These are phyloP conservation scores for Simalia tracyae DNA, from an alignment of 2,797 vertebrate species.

Conservation along the genomic window DNA sequence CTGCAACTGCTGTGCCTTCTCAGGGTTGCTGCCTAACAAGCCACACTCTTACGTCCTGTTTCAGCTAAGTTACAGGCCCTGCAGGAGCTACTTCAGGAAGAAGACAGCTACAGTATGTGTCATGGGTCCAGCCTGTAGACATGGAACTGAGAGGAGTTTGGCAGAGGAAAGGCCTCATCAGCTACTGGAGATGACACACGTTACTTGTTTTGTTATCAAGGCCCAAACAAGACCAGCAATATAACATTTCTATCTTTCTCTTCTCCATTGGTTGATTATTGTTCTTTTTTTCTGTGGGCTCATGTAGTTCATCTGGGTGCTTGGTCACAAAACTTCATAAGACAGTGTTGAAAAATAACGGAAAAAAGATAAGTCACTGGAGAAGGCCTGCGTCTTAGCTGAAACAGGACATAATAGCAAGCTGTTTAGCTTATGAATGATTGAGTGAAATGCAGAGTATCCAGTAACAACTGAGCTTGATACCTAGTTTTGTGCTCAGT, in stretches of 20 bases:
- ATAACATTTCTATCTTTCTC: constrained; percentile 52
- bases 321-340: constrained; percentile 36
- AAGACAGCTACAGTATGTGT: background rate
- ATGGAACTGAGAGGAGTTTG: background rate
- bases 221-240: constrained; percentile 45
- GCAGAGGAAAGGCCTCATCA: background rate
- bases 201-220: background rate
- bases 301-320: constrained; percentile 6
- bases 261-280: constrained; percentile 18
- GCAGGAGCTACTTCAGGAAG: background rate
- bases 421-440: constrained; percentile 61
- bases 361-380: background rate
- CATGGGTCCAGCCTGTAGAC: background rate
- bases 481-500: constrained; percentile 62
- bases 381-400: constrained; percentile 4
- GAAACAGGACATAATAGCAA: constrained; percentile 35
- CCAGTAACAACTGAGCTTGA: constrained; percentile 66
- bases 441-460: constrained; percentile 62
- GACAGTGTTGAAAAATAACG: constrained; percentile 8
- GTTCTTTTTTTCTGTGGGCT: background rate
- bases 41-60: background rate
- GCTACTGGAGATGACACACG: background rate
- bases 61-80: background rate
- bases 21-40: background rate
- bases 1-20: background rate